phyloP scores from a whole-genome alignment of 2,888 invertebrate genomes.

The Elysia crispata region DNA sequence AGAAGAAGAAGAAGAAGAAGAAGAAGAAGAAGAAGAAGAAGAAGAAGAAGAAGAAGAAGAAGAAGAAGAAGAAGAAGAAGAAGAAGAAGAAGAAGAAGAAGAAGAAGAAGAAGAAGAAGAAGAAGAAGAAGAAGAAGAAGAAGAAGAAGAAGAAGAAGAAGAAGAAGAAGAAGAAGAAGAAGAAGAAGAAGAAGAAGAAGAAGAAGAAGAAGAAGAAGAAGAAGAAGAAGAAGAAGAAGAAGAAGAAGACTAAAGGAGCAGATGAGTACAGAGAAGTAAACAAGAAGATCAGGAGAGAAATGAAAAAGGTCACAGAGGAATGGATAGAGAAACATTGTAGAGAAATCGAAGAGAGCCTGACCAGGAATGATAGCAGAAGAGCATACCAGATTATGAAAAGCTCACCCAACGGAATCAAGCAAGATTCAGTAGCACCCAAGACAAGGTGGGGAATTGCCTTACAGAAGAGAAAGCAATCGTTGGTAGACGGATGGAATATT shows the following conservation, averaged over 20 bases:
- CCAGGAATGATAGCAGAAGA: not conserved
- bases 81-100: not conserved
- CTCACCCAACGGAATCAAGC: no score
- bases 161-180: not conserved
- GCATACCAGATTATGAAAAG: no score
- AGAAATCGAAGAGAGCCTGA: not conserved
- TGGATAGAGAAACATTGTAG: constrained; percentile 22
- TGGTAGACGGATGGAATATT: no score
- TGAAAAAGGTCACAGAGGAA: no score
- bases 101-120: not conserved
- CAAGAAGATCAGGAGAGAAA: constrained; percentile 23
- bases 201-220: constrained; percentile 12
- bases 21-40: not conserved
- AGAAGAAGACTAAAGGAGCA: not conserved
- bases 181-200: constrained; percentile 2
- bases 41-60: no score
- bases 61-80: not conserved
- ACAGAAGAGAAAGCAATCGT: no score
- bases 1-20: constrained; percentile 11
- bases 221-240: constrained; percentile 5
- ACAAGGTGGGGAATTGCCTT: no score
- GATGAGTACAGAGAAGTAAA: constrained; percentile 16
- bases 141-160: not conserved
- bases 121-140: not conserved
- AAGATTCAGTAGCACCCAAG: no score